Evolutionary conservation across 1,140 invertebrate species (phyloP), one percentile per base, ranked within the genome.

Genomic region (Procambarus virginalis): DNA sequence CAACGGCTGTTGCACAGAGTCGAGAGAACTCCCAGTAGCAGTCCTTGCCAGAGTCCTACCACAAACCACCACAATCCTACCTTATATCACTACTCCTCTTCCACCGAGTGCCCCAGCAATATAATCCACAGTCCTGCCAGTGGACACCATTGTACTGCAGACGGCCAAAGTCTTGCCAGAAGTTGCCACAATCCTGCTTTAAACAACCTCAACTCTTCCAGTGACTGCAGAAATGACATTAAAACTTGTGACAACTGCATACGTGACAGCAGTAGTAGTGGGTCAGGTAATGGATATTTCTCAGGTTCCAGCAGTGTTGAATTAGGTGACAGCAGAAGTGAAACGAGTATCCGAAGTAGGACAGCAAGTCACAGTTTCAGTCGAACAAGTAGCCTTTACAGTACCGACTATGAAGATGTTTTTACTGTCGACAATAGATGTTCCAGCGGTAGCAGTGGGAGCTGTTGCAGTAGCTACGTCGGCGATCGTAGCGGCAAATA

Each of bases 351-450:
- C 75, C 34, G n/a, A 45, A 51, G 46, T 8, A 17, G 46, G 17
- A 20, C 48, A 48, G 77, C 17, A 10, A 34, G 55, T 22, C 6
- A 34, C 48, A 55, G 49, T 14, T 22, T 14, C 22, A 17, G 51
- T 81, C 49, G 79, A 14, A 22, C 3, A 6, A 34, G 49, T 55
- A 55, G 51, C 51, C 8, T 55, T 9, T 55, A 55, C 48, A 79
- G 79, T n/a, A 81, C 51, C 51, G 79, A 81, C n/a, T 60, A 81
- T 34, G 79, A 81, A 17, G 79, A 81, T 12, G 22, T 81, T 10
- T 81, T 81, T 22, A 14, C 34, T 51, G 51, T 22, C 22, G 51
- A 60, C 49, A n/a, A 22, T 51, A 79, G 46, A 49, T 4, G 1
- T 2, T 10, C 48, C 9, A 58, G 17, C 22, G 34, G 34, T 34